Percentiles rank a stretch among this genome's conserved stretches.
Evolutionary conservation across 1,140 invertebrate species (phyloP).

Genomic region (Heterodera schachtii): DNA sequence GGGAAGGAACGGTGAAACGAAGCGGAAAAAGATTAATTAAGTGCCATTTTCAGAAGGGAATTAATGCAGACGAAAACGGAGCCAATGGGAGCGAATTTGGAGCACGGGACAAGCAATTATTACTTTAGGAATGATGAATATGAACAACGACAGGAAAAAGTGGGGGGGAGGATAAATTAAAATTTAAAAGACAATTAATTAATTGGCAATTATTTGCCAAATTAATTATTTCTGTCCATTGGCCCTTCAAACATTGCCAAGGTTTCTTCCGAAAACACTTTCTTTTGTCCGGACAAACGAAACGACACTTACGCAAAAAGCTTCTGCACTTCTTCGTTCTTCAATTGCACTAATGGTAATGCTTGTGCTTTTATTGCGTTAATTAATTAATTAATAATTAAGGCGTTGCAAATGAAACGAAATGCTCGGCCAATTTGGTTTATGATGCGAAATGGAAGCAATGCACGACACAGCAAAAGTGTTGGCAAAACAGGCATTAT

Average conservation of each 20-base stretch:
- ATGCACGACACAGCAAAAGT: not conserved
- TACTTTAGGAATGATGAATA: not conserved
- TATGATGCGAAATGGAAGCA: not conserved
- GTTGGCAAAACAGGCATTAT: not conserved
- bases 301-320: slow-evolving; percentile 14
- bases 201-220: not conserved
- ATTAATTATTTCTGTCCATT: not conserved
- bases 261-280: not conserved
- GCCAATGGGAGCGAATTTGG: not conserved
- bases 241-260: not conserved
- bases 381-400: not conserved
- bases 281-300: slow-evolving; percentile 19
- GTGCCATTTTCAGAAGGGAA: not conserved
- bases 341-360: slow-evolving; percentile 19
- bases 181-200: not conserved
- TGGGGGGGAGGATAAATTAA: not conserved
- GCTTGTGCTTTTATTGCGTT: not conserved
- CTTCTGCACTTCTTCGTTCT: slow-evolving; percentile 15
- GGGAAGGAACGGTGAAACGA: not conserved
- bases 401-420: not conserved
- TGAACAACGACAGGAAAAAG: not conserved
- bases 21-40: not conserved
- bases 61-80: not conserved
- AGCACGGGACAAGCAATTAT: slow-evolving; percentile 2
- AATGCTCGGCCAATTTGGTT: slow-evolving; percentile 10